Evolutionary conservation across 2,888 invertebrate species (phyloP).

Genomic region (Therioaphis trifolii): DNA sequence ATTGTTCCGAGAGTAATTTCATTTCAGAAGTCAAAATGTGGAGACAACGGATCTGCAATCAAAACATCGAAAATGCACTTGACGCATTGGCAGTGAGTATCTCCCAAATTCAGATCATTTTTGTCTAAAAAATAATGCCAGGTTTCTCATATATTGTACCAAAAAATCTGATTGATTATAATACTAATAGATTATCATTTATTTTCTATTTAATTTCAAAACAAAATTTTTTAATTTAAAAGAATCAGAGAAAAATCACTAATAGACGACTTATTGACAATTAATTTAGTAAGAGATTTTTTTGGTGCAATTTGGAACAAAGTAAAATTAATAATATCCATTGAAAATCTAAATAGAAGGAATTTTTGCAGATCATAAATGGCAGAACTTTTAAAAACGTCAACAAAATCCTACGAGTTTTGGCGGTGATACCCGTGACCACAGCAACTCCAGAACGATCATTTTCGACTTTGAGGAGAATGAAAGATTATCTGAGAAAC

Average conservation of each 20-base stretch:
- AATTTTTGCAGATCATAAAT: constrained; percentile 13
- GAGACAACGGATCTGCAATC: constrained; percentile 23
- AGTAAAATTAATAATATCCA: constrained; percentile 11
- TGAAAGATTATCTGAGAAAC: constrained; percentile 8
- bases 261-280: constrained; percentile 8
- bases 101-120: constrained; percentile 18
- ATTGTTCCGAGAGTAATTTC: constrained; percentile 33
- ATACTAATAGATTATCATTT: constrained; percentile 5
- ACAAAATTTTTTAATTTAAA: constrained; percentile 8
- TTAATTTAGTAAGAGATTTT: constrained; percentile 7
- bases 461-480: constrained; percentile 4
- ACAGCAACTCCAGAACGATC: too few relatives aligned
- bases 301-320: constrained; percentile 9
- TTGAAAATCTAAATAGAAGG: constrained; percentile 8
- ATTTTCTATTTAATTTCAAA: constrained; percentile 8
- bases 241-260: constrained; percentile 8
- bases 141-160: constrained; percentile 8
- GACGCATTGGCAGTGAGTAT: constrained; percentile 27
- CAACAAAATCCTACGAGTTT: constrained; percentile 8
- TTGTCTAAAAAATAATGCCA: constrained; percentile 3
- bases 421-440: constrained; percentile 1
- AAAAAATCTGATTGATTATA: constrained; percentile 8
- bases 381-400: background rate
- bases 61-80: constrained; percentile 50
- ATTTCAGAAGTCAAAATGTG: constrained; percentile 48